Evolutionary conservation across 2,797 vertebrate genomes (phyloP), one percentile per base, ranked within the genome.

Genomic region (Epinephelus coioides): DNA sequence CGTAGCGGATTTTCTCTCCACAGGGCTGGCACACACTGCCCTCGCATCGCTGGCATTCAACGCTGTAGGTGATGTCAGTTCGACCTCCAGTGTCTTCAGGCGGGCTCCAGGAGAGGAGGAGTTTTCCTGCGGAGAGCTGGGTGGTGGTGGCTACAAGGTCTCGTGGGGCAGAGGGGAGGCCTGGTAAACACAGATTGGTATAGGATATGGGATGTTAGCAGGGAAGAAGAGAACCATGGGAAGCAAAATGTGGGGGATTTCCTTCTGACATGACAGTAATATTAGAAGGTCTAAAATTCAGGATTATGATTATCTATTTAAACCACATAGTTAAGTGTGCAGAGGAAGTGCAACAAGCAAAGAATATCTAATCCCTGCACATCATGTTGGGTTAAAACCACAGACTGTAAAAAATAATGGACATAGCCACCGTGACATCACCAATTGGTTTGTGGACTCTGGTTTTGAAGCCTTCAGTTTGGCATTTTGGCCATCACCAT

Each of bases 21-120:
- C 98, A 99, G 17, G 96, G 82, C 51, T 94, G 95, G 56, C 97
- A 98, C 25, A 82, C 88, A 0, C 82, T 85, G 0, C 93, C 94
- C 78, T 96, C 96, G 19, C 98, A 99, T 64, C 96, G 96, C 17
- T 97, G 95, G 0, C 98, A 99, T 18, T 95, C 93, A 66, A 99
- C 77, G 0, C 86, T 95, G 92, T 99, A 99, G 65, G 95, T 94
- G 84, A 99, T 62, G 30, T 99, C 98, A 0, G 46, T 18, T 0
- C 98, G 97, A 44, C 97, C 98, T 0, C 98, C 98, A 0, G 88
- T 91, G 92, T 98, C 94, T 5, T 88, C 81, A 0, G 98, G 98
- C 0, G 97, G 92, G 0, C 57, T 94, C 98, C 98, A 99, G 7
- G 95, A 95, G 47, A 99, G 95, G 85, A 94, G 95, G 75, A 99